phyloP scores from a whole-genome alignment of 2,113 vertebrate genomes.

The Benitochromis conjunctus region DNA sequence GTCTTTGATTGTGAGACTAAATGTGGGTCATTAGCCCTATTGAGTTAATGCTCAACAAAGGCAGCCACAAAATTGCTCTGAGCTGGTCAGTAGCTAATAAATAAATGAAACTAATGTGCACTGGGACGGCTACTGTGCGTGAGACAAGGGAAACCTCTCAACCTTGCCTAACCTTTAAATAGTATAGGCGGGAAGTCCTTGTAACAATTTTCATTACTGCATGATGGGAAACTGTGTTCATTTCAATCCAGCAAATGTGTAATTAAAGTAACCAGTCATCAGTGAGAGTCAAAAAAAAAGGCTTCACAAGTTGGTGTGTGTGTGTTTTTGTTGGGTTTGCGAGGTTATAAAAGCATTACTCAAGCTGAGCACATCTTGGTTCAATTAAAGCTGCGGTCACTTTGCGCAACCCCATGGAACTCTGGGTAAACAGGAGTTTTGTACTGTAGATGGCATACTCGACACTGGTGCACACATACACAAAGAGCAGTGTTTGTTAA shows the following conservation, averaged over 20 bases:
- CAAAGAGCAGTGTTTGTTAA: conserved; percentile 9
- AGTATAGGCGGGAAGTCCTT: conserved; percentile 27
- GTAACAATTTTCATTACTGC: conserved; percentile 21
- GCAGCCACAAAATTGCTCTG: not conserved
- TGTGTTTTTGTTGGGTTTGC: conserved; percentile 32
- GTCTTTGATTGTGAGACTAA: not conserved
- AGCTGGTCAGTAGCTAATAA: not conserved
- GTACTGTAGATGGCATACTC: conserved; percentile 43
- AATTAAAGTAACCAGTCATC: conserved; percentile 55
- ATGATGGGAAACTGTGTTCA: conserved; percentile 61
- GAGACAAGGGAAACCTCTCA: not conserved
- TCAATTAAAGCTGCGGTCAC: conserved; percentile 68
- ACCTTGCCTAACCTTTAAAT: conserved; percentile 5
- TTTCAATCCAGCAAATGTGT: conserved; percentile 4
- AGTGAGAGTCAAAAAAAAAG: conserved; percentile 31
- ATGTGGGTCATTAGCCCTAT: not conserved
- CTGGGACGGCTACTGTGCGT: not conserved
- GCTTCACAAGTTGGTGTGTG: conserved; percentile 13
- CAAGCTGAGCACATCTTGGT: conserved; percentile 66
- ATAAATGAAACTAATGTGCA: not conserved
- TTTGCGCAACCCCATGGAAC: conserved; percentile 66
- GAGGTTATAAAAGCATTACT: conserved; percentile 60
- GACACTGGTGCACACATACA: conserved; percentile 20
- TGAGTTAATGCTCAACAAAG: not conserved
- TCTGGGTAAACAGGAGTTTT: conserved; percentile 68